These are phyloP conservation scores for Imbricaverruca yamaguchii DNA, from an alignment of 2,888 invertebrate genomes.

Conservation along the genomic window DNA sequence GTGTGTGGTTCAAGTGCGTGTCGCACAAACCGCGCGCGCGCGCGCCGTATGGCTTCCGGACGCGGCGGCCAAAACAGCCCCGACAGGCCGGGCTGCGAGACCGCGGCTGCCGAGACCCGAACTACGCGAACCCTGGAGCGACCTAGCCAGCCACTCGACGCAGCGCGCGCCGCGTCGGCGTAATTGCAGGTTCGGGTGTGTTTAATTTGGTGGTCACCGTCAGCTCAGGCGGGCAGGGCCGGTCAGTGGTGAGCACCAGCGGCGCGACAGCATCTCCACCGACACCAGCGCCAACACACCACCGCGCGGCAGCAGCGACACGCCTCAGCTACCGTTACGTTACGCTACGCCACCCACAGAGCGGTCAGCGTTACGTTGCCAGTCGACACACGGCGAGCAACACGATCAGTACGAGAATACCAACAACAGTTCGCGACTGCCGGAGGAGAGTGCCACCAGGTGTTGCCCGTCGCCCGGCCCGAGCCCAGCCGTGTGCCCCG, in stretches of 20 bases:
- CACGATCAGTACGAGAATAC: conserved; percentile 7
- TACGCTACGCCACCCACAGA: background rate
- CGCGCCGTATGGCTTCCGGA: background rate
- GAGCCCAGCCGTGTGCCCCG: too few relatives aligned
- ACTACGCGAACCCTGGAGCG: conserved; percentile 5
- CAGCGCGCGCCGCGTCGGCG: background rate
- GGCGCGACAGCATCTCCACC: background rate
- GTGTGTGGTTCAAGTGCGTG: background rate
- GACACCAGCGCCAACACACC: too few relatives aligned
- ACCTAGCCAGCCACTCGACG: background rate
- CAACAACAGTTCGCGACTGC: background rate
- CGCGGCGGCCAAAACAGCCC: background rate
- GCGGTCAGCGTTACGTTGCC: conserved; percentile 5
- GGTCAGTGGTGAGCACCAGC: background rate
- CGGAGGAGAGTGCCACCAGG: background rate
- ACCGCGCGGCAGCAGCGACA: background rate
- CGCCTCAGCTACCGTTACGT: background rate
- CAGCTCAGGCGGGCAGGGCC: background rate
- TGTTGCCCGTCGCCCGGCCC: background rate
- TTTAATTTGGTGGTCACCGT: background rate
- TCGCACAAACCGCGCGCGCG: background rate
- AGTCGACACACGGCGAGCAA: background rate
- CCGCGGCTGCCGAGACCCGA: background rate
- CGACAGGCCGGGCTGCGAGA: too few relatives aligned
- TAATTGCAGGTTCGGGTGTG: background rate